Evolutionary conservation across 2,888 invertebrate genomes (phyloP), one percentile per base, ranked within the genome.

Genomic region (Limnephilus rhombicus): DNA sequence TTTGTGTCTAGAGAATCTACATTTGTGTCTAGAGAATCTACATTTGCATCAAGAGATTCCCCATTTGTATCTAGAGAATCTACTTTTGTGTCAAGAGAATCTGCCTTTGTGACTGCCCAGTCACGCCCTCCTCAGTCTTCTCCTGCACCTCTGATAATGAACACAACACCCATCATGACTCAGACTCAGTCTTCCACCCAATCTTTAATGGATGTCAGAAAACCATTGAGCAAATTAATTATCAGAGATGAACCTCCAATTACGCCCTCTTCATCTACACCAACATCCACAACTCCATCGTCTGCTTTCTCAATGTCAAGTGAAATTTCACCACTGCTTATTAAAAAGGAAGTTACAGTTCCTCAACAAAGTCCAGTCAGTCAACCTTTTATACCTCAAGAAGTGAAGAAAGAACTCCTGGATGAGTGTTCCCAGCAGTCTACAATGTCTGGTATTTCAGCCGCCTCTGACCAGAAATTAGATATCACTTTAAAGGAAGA

Each of bases 351-450:
- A 95, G 95, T 96, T 1, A 96, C 96, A 0, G 68, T 89, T 4
- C 94, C 94, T 7, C 96, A 96, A 94, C 95, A 95, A 93, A 97
- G 96, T 94, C 96, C 96, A 7, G 95, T 96, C 24, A 95, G 96
- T 92, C 94, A 94, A n/a, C 96, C 97, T 91, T 97, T 97, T 94
- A 96, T 97, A 94, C 97, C 97, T 91, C 95, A 97, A 95, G 97
- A 98, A 95, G 97, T 98, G 15, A 98, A 98, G 94, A 97, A 97
- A 94, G 98, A 98, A 95, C 95, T 97, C 89, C 95, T 97, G 24
- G 98, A 98, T 94, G 98, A 98, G 94, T 97, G 96, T 87, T 97
- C 97, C 0, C 97, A 97, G 94, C 97, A 97, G 94, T 97, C 97
- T 0, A 95, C 96, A 2, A 95, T 96, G 1, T 96, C 96, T 0